A percentile compares a stretch with the other conserved stretches of the same genome.
Evolutionary conservation across 2,888 invertebrate species (phyloP).

Genomic region (Invenusta paracnida): DNA sequence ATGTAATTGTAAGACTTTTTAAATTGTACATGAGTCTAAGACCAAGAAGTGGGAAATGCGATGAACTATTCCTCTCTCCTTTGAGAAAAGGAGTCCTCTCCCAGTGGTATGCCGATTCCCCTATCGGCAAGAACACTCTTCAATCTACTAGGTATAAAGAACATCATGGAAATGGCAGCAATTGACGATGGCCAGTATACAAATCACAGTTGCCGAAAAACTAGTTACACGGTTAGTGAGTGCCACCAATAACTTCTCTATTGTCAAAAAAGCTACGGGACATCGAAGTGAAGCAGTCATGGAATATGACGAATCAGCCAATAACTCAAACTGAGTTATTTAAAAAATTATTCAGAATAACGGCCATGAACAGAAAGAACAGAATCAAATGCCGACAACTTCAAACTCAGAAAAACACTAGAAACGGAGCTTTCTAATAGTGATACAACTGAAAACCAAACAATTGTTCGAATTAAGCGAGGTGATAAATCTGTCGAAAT

Average conservation of each 20-base stretch:
- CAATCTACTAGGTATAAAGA: too few relatives aligned
- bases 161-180: too few relatives aligned
- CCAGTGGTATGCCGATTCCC: too few relatives aligned
- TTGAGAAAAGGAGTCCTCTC: neutral
- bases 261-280: neutral
- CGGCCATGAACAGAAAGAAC: neutral
- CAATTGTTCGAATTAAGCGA: neutral
- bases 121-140: too few relatives aligned
- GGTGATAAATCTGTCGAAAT: neutral
- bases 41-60: neutral
- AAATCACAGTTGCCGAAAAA: neutral
- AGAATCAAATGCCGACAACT: neutral
- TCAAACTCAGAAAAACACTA: constrained; percentile 8
- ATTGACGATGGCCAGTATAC: neutral
- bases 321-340: constrained; percentile 11
- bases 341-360: constrained; percentile 5
- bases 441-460: neutral
- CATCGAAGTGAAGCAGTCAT: neutral
- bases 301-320: neutral
- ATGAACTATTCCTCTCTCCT: neutral
- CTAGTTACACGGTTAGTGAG: neutral
- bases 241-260: constrained; percentile 29
- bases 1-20: neutral
- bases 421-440: neutral
- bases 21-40: neutral